phyloP scores from a whole-genome alignment of 2,888 invertebrate species.

The Drosophila putrida region DNA sequence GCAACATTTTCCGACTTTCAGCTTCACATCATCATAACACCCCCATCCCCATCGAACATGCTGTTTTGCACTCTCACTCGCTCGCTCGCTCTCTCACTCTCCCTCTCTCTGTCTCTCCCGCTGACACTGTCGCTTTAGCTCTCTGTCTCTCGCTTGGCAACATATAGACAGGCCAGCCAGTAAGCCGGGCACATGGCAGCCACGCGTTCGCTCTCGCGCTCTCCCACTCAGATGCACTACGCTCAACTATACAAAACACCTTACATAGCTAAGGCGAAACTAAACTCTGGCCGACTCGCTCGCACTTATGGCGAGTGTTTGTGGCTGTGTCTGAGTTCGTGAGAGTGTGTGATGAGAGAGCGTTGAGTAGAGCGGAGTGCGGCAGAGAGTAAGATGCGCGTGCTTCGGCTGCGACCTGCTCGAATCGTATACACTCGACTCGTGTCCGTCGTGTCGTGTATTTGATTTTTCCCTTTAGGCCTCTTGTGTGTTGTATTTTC shows the following conservation, averaged over 20 bases:
- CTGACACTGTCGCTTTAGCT: slow-evolving; percentile 23
- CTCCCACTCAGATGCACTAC: slow-evolving; percentile 76
- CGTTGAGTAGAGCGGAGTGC: slow-evolving; percentile 30
- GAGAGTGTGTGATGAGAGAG: no score
- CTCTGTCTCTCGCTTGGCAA: slow-evolving; percentile 45
- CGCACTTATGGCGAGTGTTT: slow-evolving; percentile 32
- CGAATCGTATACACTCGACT: slow-evolving; percentile 40
- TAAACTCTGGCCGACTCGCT: slow-evolving; percentile 70
- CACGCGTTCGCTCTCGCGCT: slow-evolving; percentile 73
- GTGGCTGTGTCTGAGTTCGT: slow-evolving; percentile 1
- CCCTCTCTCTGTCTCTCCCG: slow-evolving; percentile 16
- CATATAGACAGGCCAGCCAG: slow-evolving; percentile 64
- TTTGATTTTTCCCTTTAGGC: slow-evolving; percentile 71
- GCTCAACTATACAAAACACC: slow-evolving; percentile 74
- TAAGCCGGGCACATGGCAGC: slow-evolving; percentile 73
- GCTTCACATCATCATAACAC: slow-evolving; percentile 59
- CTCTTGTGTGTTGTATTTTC: slow-evolving; percentile 68
- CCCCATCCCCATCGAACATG: slow-evolving; percentile 20
- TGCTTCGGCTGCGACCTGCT: slow-evolving; percentile 53
- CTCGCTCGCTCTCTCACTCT: slow-evolving; percentile 14
- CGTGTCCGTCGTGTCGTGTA: slow-evolving; percentile 44
- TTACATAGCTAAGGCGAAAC: slow-evolving; percentile 75
- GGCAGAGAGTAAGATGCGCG: slow-evolving; percentile 68
- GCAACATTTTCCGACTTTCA: slow-evolving; percentile 41
- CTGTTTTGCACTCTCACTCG: slow-evolving; percentile 23